Evolutionary conservation across 1,140 invertebrate species (phyloP).

Genomic region (Acromyrmex echinatior): DNA sequence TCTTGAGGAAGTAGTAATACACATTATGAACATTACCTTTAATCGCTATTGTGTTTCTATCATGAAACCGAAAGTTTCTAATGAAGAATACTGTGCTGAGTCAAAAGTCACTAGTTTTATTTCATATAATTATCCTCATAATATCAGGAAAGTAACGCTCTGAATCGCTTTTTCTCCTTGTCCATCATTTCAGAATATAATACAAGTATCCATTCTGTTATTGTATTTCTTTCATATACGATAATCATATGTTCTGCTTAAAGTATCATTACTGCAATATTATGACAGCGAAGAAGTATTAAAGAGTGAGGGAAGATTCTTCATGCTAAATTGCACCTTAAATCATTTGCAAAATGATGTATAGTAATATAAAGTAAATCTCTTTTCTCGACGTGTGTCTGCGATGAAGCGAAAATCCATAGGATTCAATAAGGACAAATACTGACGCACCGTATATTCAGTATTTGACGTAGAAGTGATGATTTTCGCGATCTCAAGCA

Average conservation of each 20-base stretch:
- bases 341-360: conserved; percentile 47
- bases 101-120: conserved; percentile 50
- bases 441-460: conserved; percentile 49
- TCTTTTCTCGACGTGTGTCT: conserved; percentile 44
- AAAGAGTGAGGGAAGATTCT: conserved; percentile 39
- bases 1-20: conserved; percentile 41
- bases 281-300: conserved; percentile 35
- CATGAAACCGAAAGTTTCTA: conserved; percentile 48
- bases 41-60: conserved; percentile 67
- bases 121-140: conserved; percentile 18
- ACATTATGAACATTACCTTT: conserved; percentile 49
- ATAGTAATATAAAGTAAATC: conserved; percentile 53
- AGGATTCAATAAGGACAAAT: conserved; percentile 60
- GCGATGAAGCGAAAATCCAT: conserved; percentile 72
- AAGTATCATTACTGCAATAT: conserved; percentile 38
- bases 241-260: conserved; percentile 15
- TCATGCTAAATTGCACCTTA: conserved; percentile 41
- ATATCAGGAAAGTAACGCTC: conserved; percentile 33
- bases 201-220: conserved; percentile 1
- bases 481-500: conserved; percentile 38
- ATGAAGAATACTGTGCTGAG: conserved; percentile 47
- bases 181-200: not conserved
- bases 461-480: conserved; percentile 49
- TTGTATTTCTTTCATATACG: conserved; percentile 4
- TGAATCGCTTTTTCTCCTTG: not conserved